Evolutionary conservation across 2,888 invertebrate species (phyloP), one percentile per base, ranked within the genome.

Genomic region (Lithophane ornitopus): DNA sequence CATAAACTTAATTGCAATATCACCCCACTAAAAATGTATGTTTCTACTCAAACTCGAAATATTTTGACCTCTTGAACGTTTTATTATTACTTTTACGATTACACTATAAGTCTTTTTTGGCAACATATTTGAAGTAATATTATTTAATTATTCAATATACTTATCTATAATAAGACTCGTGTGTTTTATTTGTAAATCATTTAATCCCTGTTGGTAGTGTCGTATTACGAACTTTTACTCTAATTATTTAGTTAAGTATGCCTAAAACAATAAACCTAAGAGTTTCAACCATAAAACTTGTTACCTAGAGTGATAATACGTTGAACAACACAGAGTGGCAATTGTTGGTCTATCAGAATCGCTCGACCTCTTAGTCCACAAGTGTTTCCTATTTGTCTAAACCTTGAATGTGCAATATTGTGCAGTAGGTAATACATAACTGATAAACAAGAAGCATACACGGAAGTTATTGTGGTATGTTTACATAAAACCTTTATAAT

Each of bases 141-240:
- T 96, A 96, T 96, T 96, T 96, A 96, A 96, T 95, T 96, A 96
- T 96, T 96, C 95, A 96, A 96, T 96, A 96, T 96, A 96, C 96
- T 96, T 96, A 96, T 96, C 96, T 96, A 96, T 95, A 95, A 93
- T 96, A 96, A 95, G 94, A 94, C 77, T 88, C 79, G 71, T 89
- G 91, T 90, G 94, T 96, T 96, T 96, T 90, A 95, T 96, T 96
- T 81, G 6, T 58, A 58, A 28, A 70, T 26, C 7, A 28, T 54
- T 14, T 34, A 34, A 56, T 16, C 34, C 81, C 34, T 22, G 3
- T 44, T 76, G 8, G 11, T 16, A 39, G 4, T 39, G 46, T 28
- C 9, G 16, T 34, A 16, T 26, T 22, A 22, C 4, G 11, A 34
- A 19, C 16, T n/a, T 61, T 59, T 22, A 39, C 19, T 59, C 1